phyloP scores from a whole-genome alignment of 1,140 invertebrate species.

The Diprion similis region DNA sequence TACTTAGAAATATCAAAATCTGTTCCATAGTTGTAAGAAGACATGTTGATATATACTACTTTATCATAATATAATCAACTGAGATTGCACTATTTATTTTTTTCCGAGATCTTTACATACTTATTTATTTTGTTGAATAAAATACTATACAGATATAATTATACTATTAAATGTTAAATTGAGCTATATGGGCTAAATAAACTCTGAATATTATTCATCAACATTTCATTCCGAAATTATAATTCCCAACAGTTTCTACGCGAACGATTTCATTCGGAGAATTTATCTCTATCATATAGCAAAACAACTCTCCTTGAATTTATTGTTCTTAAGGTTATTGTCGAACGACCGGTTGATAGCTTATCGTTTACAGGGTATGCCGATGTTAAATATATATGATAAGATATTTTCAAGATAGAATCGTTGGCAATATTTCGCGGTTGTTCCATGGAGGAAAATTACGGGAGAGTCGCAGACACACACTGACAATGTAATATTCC shows the following conservation, averaged over 20 bases:
- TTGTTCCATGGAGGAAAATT: no score
- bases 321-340: no score
- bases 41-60: conserved; percentile 15
- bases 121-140: conserved; percentile 2
- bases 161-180: not conserved
- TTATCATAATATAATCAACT: conserved; percentile 4
- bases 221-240: not conserved
- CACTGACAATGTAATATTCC: no score
- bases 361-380: no score
- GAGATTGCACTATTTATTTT: conserved; percentile 18
- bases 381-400: no score
- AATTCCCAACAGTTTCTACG: not conserved
- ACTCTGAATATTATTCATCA: not conserved
- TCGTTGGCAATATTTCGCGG: no score
- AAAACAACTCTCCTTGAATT: not conserved
- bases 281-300: not conserved
- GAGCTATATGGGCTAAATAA: not conserved
- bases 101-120: not conserved
- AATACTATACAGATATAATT: not conserved
- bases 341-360: no score
- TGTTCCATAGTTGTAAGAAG: conserved; percentile 20
- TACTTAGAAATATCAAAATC: conserved; percentile 9
- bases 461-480: no score
- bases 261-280: not conserved
- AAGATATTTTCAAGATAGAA: no score